Percentiles rank a stretch among this genome's conserved stretches.
phyloP scores from a whole-genome alignment of 1,140 invertebrate species.

The Drosophila carrolli region DNA sequence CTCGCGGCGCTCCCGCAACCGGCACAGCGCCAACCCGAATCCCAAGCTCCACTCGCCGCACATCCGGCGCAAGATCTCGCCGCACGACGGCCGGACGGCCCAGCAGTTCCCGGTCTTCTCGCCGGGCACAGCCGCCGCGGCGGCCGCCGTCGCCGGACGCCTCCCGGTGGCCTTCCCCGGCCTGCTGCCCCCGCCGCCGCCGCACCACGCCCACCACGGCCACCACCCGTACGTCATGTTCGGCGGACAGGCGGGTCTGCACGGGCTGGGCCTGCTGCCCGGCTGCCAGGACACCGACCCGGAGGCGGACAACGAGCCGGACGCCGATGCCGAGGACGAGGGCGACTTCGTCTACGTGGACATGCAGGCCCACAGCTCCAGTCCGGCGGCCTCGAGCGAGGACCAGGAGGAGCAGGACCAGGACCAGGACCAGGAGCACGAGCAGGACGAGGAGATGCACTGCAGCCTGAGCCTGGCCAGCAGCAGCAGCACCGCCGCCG shows the following conservation, averaged over 20 bases:
- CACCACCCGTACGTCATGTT: conserved; percentile 57
- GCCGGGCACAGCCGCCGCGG: conserved; percentile 69
- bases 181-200: conserved; percentile 84
- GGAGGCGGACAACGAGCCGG: conserved; percentile 41
- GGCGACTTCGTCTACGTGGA: conserved; percentile 72
- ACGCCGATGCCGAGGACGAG: conserved; percentile 64
- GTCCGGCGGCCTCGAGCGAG: conserved; percentile 67
- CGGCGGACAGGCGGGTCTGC: conserved; percentile 23
- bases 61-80: conserved; percentile 94
- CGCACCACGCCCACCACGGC: conserved; percentile 34
- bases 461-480: conserved; percentile 65
- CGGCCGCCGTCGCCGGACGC: conserved; percentile 64
- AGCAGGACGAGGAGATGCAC: conserved; percentile 56
- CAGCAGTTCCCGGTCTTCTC: conserved; percentile 90
- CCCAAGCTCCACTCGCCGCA: conserved; percentile 99
- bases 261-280: conserved; percentile 52
- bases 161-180: conserved; percentile 85
- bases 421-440: conserved; percentile 29
- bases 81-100: conserved; percentile 95
- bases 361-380: conserved; percentile 70
- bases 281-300: conserved; percentile 32
- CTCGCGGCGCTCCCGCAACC: conserved; percentile 90
- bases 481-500: conserved; percentile 26
- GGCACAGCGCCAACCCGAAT: conserved; percentile 98
- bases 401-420: conserved; percentile 50